Conservation (phyloP, 2,113 vertebrate species). For the Oryctolagus cuniculus region mOryCun1.1 NC_091432.1:63819001-63819500, state of each 20-base stretch:
- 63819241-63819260: neutral
- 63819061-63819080: neutral
- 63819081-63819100: conserved; percentile 46
- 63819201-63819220: conserved; percentile 28
- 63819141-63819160: conserved; percentile 44
- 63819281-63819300: neutral
- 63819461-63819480: neutral
- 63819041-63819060: conserved; percentile 3
- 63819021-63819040: conserved; percentile 29
- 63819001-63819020: conserved; percentile 32
- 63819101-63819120: conserved; percentile 2
- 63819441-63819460: conserved; percentile 12
- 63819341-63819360: neutral
- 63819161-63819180: conserved; percentile 24
- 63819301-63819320: neutral
- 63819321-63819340: neutral
- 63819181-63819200: conserved; percentile 18
- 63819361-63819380: neutral
- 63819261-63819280: neutral
- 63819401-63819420: conserved; percentile 20
- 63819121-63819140: conserved; percentile 18
- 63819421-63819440: neutral
- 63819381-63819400: neutral
- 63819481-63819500: neutral
- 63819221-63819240: neutral